These are phyloP conservation scores for Sarotherodon lohbergeri DNA, from an alignment of 2,113 vertebrate genomes.

Conservation along the genomic window DNA sequence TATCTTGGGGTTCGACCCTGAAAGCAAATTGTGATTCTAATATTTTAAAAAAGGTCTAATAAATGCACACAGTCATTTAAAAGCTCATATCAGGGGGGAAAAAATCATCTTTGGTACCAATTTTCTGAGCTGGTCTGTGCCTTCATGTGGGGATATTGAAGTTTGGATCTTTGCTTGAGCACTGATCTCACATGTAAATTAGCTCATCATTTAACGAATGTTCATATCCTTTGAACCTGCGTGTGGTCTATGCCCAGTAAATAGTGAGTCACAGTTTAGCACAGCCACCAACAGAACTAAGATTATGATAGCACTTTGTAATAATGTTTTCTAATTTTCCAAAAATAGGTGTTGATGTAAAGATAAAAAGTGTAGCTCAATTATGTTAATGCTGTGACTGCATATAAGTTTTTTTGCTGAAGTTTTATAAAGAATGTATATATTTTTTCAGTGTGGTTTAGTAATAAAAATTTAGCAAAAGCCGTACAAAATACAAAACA, in stretches of 20 bases:
- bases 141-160: background rate
- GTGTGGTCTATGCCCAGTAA: background rate
- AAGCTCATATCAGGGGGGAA: background rate
- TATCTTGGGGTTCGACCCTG: constrained; percentile 1
- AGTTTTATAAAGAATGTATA: background rate
- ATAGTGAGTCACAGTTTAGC: background rate
- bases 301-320: background rate
- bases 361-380: background rate
- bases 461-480: background rate
- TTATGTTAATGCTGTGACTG: background rate
- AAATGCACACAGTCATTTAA: background rate
- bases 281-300: background rate
- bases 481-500: background rate
- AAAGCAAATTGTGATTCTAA: constrained; percentile 2
- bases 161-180: background rate
- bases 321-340: background rate
- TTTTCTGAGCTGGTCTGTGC: background rate
- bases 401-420: background rate
- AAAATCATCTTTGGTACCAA: background rate
- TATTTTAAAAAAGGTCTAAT: constrained; percentile 19
- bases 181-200: background rate
- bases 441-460: background rate
- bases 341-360: background rate
- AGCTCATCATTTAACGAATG: background rate
- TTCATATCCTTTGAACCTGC: background rate